Conservation (phyloP, 2,113 vertebrate species). For the Chaetura pelagica region DNA sequence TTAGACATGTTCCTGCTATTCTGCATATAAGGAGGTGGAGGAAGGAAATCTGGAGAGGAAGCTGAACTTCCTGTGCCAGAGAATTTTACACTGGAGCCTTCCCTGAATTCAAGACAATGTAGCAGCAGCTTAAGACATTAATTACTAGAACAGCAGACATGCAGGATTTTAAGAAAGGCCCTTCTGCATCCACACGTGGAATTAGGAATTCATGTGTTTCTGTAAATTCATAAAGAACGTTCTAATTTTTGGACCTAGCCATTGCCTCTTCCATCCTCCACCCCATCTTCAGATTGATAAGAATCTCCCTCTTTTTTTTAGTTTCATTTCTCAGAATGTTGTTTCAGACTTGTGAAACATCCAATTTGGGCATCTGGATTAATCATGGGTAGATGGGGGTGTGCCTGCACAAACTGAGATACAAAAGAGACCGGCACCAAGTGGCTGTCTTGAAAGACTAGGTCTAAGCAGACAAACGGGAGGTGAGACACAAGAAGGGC, state of each 20-base stretch:
- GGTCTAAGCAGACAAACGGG: not conserved
- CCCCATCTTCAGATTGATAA: not conserved
- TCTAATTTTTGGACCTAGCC: not conserved
- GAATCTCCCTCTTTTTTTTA: not conserved
- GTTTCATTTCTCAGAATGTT: conserved; percentile 40
- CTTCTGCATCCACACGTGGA: not conserved
- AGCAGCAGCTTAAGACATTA: not conserved
- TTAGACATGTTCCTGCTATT: not conserved
- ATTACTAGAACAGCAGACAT: not conserved
- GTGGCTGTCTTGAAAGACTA: not conserved
- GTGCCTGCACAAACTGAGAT: not conserved
- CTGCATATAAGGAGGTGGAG: conserved; percentile 16
- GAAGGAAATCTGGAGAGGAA: conserved; percentile 68
- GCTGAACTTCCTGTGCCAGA: conserved; percentile 43
- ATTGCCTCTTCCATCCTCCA: not conserved
- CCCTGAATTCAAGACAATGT: conserved; percentile 35
- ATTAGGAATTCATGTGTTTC: not conserved
- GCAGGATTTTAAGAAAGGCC: not conserved
- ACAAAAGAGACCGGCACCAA: not conserved
- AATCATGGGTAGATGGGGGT: not conserved
- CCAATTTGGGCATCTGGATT: not conserved
- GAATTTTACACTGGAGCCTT: conserved; percentile 27
- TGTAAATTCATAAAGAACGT: not conserved
- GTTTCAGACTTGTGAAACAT: not conserved
- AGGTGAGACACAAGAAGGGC: not conserved